Evolutionary conservation across 1,140 invertebrate species (phyloP), one percentile per base, ranked within the genome.

Genomic region (Panagrolaimus sp.): DNA sequence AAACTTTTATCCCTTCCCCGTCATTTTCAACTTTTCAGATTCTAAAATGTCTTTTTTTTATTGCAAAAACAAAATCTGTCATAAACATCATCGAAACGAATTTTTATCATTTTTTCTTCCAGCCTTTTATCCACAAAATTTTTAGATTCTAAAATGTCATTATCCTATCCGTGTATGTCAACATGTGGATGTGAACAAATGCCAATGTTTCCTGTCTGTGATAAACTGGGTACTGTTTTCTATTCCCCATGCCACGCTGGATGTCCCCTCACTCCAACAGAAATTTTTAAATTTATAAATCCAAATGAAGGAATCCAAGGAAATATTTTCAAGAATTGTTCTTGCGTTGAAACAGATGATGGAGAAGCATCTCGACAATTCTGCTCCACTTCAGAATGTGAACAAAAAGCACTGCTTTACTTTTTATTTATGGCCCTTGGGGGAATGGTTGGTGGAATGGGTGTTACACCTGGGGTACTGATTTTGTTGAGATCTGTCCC

Each of bases 161-260:
- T 61, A 82, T 81, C 67, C 78, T 68, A 71, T 3, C 44, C 51
- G 25, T 82, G 80, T 65, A 70, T 81, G 25, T 42, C 61, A 7
- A 72, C 78, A 7, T 82, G 80, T 72, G 53, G 57, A 31, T 82
- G 80, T 64, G 79, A 82, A 31, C 43, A 45, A 14, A 71, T 72
- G 27, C 70, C 74, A 13, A 47, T 82, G n/a, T 82, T 76, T 65
- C 80, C 80, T 44, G 80, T 82, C 14, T 82, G 80, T 61, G 75
- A 78, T 51, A 47, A 9, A 23, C 63, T 25, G 9, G 81, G 81
- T 43, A 20, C 38, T 31, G 48, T 73, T 0, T 83, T 70, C 65
- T 82, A 77, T 45, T 82, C 79, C 4, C 80, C 80, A 0, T 82
- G 80, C 68, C 80, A 82, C 71, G 80, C 80, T 43, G 80, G 80